Base-by-base conservation (phyloP, 2,888 invertebrate species). In the Gonocerus acuteangulatus region DNA sequence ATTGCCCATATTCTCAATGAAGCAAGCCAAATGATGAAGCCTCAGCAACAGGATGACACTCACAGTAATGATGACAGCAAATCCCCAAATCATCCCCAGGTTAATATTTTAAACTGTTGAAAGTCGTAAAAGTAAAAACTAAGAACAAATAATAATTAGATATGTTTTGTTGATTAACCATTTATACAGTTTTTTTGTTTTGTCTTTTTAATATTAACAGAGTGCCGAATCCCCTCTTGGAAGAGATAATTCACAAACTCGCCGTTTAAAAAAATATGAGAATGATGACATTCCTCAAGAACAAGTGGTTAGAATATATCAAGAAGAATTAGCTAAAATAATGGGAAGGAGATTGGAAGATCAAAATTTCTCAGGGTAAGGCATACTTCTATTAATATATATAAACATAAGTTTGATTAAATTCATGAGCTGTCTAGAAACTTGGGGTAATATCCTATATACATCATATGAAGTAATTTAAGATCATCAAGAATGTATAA, bases 221-320 rank as follows among this genome's bases (percentile, higher is more conserved):
- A 64, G 66, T 60, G 58, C 66, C 15, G 66, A 66, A 16, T 90
- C 90, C 56, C 91, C 91, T 1, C 87, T 88, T 73, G 86, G 86
- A 69, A 83, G 83, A 76, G 83, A 83, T 71, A 73, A 72, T 68
- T 81, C 83, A 71, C 84, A 86, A 73, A 87, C 83, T 70, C 80
- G 87, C 73, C 82, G 87, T 73, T 77, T 89, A 72, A 86, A 89
- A 72, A 89, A 91, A 71, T 91, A 90, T 76, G 89, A 90, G 75
- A 90, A 91, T 76, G 92, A 89, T 75, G 95, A 95, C 78, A 89
- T 95, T 76, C 89, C 95, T 39, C 95, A 95, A 73, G 96, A 97
- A 73, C 94, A 95, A 76, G 92, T 95, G 70, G 87, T 89, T 44
- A 82, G 93, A 71, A 91, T 95, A 71, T 95, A 95, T 73, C 94